These are phyloP conservation scores for Hestina assimilis DNA, from an alignment of 1,140 invertebrate species.

Conservation along the genomic window DNA sequence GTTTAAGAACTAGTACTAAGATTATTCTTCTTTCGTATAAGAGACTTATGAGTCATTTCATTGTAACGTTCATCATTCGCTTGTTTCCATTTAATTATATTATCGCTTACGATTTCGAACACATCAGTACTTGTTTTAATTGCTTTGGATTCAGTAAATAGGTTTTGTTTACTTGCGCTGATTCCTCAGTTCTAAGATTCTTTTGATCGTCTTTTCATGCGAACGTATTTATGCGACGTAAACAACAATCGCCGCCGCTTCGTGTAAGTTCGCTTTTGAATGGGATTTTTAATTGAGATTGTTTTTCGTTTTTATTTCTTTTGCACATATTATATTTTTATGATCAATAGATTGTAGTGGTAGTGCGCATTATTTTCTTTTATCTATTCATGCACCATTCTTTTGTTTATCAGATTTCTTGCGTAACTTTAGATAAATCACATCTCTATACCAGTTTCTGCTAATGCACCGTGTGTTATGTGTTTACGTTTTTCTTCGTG, in stretches of 20 bases:
- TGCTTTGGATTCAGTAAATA: constrained; percentile 55
- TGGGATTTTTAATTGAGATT: constrained; percentile 39
- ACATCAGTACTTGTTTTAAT: constrained; percentile 48
- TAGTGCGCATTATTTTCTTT: constrained; percentile 56
- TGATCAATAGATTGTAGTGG: constrained; percentile 46
- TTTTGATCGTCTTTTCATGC: constrained; percentile 74
- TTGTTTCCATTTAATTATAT: constrained; percentile 57
- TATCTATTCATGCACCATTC: constrained; percentile 70
- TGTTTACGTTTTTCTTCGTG: constrained; percentile 25
- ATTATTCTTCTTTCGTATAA: neutral
- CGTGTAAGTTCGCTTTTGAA: constrained; percentile 75
- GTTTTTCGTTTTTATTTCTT: constrained; percentile 52
- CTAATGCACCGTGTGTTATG: constrained; percentile 43
- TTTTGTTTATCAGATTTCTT: constrained; percentile 34
- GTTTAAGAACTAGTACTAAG: too few relatives aligned
- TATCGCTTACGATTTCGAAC: constrained; percentile 48
- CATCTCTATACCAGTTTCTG: constrained; percentile 28
- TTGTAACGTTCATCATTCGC: constrained; percentile 41
- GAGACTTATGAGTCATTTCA: constrained; percentile 4
- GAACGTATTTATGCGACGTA: constrained; percentile 57
- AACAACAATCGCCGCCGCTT: constrained; percentile 68
- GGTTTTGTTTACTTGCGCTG: constrained; percentile 57
- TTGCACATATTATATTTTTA: constrained; percentile 54
- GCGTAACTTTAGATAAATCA: constrained; percentile 7
- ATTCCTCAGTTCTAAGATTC: constrained; percentile 68